Evolutionary conservation across 1,140 invertebrate genomes (phyloP).

Genomic region (Sitophilus oryzae): DNA sequence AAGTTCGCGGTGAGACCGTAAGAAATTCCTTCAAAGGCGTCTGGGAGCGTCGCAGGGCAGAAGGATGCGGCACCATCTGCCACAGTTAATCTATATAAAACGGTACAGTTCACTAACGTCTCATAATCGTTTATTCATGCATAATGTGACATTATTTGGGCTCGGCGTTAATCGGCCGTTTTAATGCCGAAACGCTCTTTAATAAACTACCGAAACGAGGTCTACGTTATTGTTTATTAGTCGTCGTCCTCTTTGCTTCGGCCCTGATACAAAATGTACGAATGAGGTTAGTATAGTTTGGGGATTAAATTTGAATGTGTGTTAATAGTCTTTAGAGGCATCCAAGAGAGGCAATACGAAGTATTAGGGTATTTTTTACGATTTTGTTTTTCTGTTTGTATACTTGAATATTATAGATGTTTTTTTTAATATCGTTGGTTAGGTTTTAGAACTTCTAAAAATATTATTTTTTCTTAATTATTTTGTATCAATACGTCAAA

Average conservation of each 20-base stretch:
- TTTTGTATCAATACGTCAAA: too few relatives aligned
- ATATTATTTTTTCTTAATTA: too few relatives aligned
- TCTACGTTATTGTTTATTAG: neutral
- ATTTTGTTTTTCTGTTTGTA: too few relatives aligned
- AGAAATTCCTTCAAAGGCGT: slow-evolving; percentile 9
- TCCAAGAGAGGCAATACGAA: too few relatives aligned
- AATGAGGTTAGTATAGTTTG: too few relatives aligned
- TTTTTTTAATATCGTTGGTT: too few relatives aligned
- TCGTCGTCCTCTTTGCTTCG: neutral
- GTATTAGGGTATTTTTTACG: too few relatives aligned
- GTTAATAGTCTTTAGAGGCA: too few relatives aligned
- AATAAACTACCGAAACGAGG: neutral
- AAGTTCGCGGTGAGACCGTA: slow-evolving; percentile 11
- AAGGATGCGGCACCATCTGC: neutral
- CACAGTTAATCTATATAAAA: neutral
- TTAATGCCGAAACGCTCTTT: neutral
- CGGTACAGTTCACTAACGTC: neutral
- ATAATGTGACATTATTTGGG: slow-evolving; percentile 1
- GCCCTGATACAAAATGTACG: too few relatives aligned
- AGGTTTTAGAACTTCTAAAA: too few relatives aligned
- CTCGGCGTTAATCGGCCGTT: neutral
- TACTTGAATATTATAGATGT: too few relatives aligned
- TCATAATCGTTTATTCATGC: slow-evolving; percentile 7
- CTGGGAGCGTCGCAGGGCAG: neutral
- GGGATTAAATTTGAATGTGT: too few relatives aligned